phyloP scores from a whole-genome alignment of 2,797 vertebrate species.

The Leucoraja ocellata region DNA sequence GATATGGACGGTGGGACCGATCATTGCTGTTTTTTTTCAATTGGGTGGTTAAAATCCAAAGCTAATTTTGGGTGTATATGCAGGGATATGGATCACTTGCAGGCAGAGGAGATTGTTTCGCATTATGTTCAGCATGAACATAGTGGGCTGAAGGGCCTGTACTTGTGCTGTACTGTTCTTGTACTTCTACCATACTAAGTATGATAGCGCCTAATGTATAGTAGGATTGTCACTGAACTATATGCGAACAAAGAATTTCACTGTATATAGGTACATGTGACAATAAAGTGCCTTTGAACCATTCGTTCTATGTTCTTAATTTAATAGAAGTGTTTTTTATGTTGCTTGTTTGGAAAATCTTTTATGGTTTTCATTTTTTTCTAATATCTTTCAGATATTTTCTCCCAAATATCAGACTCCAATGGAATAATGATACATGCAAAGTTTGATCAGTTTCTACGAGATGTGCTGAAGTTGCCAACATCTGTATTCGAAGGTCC shows the following conservation, averaged over 20 bases:
- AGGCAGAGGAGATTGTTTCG: too few species aligned
- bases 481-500: constrained; percentile 94
- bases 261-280: too few species aligned
- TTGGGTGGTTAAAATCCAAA: not conserved
- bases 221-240: too few species aligned
- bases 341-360: not conserved
- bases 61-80: too few species aligned
- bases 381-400: constrained; percentile 73
- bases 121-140: too few species aligned
- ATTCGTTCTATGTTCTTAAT: not conserved
- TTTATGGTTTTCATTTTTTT: constrained; percentile 30
- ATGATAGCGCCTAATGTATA: too few species aligned
- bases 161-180: too few species aligned
- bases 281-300: too few species aligned
- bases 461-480: constrained; percentile 88
- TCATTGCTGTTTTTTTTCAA: not conserved
- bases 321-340: not conserved
- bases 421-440: constrained; percentile 81
- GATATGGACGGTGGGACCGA: not conserved
- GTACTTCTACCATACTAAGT: too few species aligned
- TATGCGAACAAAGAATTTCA: too few species aligned
- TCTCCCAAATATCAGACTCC: constrained; percentile 91
- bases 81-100: too few species aligned
- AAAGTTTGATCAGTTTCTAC: constrained; percentile 85
- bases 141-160: too few species aligned